Base-by-base conservation (phyloP, 2,797 vertebrate genomes). In the Eurystomus glaucurus region DNA sequence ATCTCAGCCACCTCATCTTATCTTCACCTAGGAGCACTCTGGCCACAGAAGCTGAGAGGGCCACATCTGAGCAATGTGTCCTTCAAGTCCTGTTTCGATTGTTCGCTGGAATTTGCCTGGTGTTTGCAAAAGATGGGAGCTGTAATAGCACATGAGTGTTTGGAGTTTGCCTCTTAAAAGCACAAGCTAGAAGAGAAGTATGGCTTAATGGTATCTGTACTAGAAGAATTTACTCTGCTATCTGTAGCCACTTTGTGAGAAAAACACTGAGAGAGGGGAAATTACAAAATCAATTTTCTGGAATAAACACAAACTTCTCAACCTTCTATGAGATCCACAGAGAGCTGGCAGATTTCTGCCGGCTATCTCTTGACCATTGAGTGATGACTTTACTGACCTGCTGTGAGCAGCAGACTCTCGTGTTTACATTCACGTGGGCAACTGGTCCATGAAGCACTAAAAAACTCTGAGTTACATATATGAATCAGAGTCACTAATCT, bases 291-390 rank as follows among this genome's bases (percentile, higher is more conserved):
- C 25, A 25, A 0, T 43, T 7, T 11, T 52, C 35, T 71, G 39
- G 22, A 94, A 71, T 0, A 57, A 52, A 75, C 25, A 86, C 9
- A 35, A 87, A 75, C 25, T 46, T 79, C 58, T 88, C 33, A 51
- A 12, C 9, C 9, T 72, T 48, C 39, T n/a, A 14, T 0, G 0
- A 57, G 54, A 79, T 11, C 58, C 26, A 65, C 20, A 41, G n/a
- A 72, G 48, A 61, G 35, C 46, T 50, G n/a, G 28, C 20, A 65
- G 16, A 60, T n/a, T 43, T 61, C 43, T 57, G 41, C 33, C 69
- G 84, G 50, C 3, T 0, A 50, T 28, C 65, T 77, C 52, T 80
- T 45, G 26, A 28, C 17, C 33, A 22, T 0, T 41, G 41, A 87
- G 31, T 6, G 31, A 35, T 75, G 50, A 48, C n/a, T 64, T 81